Base-by-base conservation (phyloP, 2,797 vertebrate species). In the Catostomus latipinnis region DNA sequence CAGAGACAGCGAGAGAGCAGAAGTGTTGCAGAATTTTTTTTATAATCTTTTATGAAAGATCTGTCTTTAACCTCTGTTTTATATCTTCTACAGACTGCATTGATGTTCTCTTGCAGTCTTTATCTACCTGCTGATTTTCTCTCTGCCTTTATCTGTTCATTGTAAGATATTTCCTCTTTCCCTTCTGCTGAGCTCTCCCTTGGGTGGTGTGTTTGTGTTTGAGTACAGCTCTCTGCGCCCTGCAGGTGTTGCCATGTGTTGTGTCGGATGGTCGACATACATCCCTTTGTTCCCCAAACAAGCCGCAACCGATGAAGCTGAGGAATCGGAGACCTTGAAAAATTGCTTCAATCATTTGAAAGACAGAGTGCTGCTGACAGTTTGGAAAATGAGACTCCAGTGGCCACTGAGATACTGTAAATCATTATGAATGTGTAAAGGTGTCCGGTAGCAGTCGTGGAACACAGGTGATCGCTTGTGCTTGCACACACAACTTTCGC, bases 321-420 rank as follows among this genome's bases (percentile, higher is more conserved):
- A 50, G 16, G 74, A 22, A 83, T 74, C n/a, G 60, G 12, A 71
- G 78, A 76, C 69, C 79, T 74, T 86, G 83, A 84, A 79, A 84
- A 84, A 73, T 71, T 56, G 58, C 65, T 81, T 78, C 84, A 81
- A 85, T 85, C 76, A 77, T 78, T 74, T 49, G 80, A 48, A 46
- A 70, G 63, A 71, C 67, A 54, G 66, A 61, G 63, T 71, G 61
- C 63, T 48, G 71, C 81, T 83, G 85, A 81, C 81, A 71, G 71
- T 80, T 82, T 61, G 3, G 67, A 82, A 78, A 83, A 83, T 88
- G 73, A 85, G 70, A 81, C 68, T 54, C 49, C 34, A 13, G 66
- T 66, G 60, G 71, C 73, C 71, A 66, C 57, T 11, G 14, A 57
- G 54, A 80, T 74, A 83, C 22, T 22, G 22, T 22, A 22, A 22